Base-by-base conservation (phyloP, 1,140 invertebrate species). In the Aphis craccivora region DNA sequence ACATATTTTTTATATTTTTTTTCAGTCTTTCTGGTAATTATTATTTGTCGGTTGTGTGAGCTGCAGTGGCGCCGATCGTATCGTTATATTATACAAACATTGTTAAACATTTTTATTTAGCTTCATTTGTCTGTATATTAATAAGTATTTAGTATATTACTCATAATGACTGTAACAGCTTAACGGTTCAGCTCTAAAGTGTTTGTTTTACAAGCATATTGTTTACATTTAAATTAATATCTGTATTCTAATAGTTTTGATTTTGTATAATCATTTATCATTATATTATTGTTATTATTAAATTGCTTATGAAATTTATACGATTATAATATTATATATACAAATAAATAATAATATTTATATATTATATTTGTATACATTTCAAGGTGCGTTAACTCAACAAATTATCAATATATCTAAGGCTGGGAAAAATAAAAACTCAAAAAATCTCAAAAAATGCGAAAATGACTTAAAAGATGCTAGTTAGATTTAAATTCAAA, bases 21-120 rank as follows among this genome's bases (percentile, higher is more conserved):
- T 51, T 18, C 35, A 90, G 89, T 43, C 8, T 67, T 67, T 90
- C 55, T 25, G 89, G 89, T 20, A 90, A 30, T 22, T 90, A 67
- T 60, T 90, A 67, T 67, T 67, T 90, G n/a, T 20, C 89, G 14
- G 37, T 90, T 43, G 0, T 1, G 20, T 90, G 9, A 90, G 48
- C 37, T 25, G 35, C 35, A 40, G 37, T 2, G 18, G 18, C 18
- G 18, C 0, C 18, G 37, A 43, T 30, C 1, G 60, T 76, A n/a
- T 67, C 30, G 5, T 30, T 86, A 45, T 30, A 84, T 45, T 1
- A n/a, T 43, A 86, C 0, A 45, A 86, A 18, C n/a, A 83, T 37
- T 83, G 20, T 37, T n/a, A 18, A 6, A 14, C n/a, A 30, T 60
- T 60, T 60, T 60, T 60, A 9, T 30, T 60, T 25, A n/a, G 18